Evolutionary conservation across 2,113 vertebrate genomes (phyloP).

Genomic region (Noctilio leporinus): DNA sequence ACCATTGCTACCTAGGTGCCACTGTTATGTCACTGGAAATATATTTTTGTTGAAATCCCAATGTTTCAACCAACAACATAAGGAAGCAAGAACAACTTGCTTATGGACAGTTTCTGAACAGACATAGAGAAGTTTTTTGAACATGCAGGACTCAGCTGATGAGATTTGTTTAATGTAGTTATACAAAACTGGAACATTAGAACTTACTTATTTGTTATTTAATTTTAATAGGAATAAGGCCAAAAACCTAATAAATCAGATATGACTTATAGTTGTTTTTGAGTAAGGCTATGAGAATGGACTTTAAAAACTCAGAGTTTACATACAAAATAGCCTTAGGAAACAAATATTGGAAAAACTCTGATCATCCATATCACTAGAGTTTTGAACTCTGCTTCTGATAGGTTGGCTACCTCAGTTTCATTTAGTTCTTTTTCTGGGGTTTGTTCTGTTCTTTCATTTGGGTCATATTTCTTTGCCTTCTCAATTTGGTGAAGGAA

Average conservation of each 20-base stretch:
- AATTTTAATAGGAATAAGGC: background rate
- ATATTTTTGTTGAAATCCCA: background rate
- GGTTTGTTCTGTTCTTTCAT: too few relatives aligned
- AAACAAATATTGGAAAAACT: background rate
- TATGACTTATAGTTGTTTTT: background rate
- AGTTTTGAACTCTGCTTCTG: too few relatives aligned
- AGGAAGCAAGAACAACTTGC: background rate
- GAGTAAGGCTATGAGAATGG: background rate
- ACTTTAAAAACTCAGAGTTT: background rate
- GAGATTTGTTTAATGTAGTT: background rate
- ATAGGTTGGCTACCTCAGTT: too few relatives aligned
- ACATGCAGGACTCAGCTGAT: background rate
- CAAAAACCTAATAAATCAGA: background rate
- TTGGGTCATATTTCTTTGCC: too few relatives aligned
- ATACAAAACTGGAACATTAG: background rate
- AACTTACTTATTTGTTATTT: background rate
- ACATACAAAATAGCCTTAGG: background rate
- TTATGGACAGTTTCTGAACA: background rate
- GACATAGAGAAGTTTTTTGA: background rate
- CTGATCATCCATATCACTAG: too few relatives aligned
- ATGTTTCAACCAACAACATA: background rate
- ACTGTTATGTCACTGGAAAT: background rate
- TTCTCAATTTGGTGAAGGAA: too few relatives aligned
- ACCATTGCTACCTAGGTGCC: background rate
- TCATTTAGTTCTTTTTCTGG: too few relatives aligned